Base-by-base conservation (phyloP, 2,888 invertebrate species). In the Parochlus steinenii region DNA sequence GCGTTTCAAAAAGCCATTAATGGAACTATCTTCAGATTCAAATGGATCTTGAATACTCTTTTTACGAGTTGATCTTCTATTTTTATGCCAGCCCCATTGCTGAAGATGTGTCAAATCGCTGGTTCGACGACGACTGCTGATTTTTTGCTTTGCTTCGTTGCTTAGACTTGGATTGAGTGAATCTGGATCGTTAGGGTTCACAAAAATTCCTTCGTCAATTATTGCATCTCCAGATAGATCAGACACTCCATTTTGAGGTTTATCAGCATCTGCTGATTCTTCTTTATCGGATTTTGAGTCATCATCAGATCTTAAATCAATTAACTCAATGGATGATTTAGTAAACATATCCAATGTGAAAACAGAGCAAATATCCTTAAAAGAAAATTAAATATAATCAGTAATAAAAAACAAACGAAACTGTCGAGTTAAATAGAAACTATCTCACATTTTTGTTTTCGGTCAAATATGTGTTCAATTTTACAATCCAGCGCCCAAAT, bases 31-130 rank as follows among this genome's bases (percentile, higher is more conserved):
- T 5, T 45, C 36, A 11, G 36, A 24, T 17, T 36, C 36, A 3
- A 16, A 30, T n/a, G n/a, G 30, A 12, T 36, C 36, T 38, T 53
- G 52, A 8, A 46, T 42, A 12, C 46, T 45, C 37, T 50, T 53
- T 37, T 51, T 53, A 4, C 51, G 44, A 11, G 51, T 48, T 2
- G 49, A 45, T 3, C 50, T 43, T 2, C 52, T 47, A 38, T 48
- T 52, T 41, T 54, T 53, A 45, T 78, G 79, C 77, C 80, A 81
- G 33, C 77, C 76, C 78, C 81, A 79, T 45, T 76, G 74, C 46
- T 79, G 73, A 15, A 82, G 54, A 45, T 73, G 73, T 31, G 72
- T 73, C 10, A 80, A 57, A 19, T 76, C 73, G 54, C 77, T 79
- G 24, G 80, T 70, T 40, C 79, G 62, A n/a, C 80, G 61, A 44